These are phyloP conservation scores for Eunapius fragilis DNA, from an alignment of 37 sponge, comb jelly and placozoan genomes.

Conservation along the genomic window DNA sequence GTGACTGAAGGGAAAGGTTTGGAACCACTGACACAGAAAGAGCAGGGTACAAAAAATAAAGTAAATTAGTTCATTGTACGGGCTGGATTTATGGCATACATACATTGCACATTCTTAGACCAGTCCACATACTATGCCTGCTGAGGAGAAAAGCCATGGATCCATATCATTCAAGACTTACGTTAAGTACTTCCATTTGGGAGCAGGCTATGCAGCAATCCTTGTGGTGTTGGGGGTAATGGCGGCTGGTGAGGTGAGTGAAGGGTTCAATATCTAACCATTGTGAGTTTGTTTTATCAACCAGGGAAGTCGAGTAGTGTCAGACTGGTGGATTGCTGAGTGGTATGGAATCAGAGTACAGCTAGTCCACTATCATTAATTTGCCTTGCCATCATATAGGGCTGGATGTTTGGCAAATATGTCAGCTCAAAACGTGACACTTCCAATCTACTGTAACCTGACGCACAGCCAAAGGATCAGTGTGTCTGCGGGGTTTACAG, in stretches of 20 bases:
- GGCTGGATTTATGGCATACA: background rate
- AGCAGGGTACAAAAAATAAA: background rate
- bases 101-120: background rate
- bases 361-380: background rate
- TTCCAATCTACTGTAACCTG: slow-evolving; percentile 12
- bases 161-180: slow-evolving; percentile 42
- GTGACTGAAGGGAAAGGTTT: background rate
- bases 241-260: background rate
- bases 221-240: background rate
- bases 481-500: slow-evolving; percentile 37
- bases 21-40: background rate
- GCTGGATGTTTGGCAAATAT: slow-evolving; percentile 15
- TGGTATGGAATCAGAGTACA: slow-evolving; percentile 41
- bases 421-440: background rate
- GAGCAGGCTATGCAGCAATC: slow-evolving; percentile 8
- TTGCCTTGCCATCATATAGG: background rate
- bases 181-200: slow-evolving; percentile 18
- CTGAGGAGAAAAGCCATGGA: slow-evolving; percentile 44
- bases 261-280: background rate
- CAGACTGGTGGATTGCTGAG: slow-evolving; percentile 81
- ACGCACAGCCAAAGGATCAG: slow-evolving; percentile 42
- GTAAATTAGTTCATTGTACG: background rate
- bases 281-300: background rate
- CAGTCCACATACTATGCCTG: background rate
- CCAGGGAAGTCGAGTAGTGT: slow-evolving; percentile 46